These are phyloP conservation scores for Cossypha caffra DNA, from an alignment of 2,797 vertebrate species.

Conservation along the genomic window DNA sequence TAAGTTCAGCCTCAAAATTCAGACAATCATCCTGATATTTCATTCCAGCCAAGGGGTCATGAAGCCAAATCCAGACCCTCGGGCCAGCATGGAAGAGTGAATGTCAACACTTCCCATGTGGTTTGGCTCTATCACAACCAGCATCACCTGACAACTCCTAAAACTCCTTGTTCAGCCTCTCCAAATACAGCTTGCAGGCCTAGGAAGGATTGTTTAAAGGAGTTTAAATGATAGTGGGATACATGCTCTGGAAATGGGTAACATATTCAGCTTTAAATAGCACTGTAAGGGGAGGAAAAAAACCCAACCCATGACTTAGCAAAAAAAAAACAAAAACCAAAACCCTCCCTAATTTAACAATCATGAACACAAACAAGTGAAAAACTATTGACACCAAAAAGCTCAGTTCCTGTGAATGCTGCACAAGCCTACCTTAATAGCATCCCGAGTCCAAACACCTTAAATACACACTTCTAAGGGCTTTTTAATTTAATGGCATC, in stretches of 20 bases:
- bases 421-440: slow-evolving; percentile 25
- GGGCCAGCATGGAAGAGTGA: not conserved
- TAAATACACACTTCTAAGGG: slow-evolving; percentile 40
- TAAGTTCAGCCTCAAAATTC: not conserved
- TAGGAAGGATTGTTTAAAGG: not conserved
- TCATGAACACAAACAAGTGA: slow-evolving; percentile 39
- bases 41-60: not conserved
- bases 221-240: not conserved
- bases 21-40: not conserved
- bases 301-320: not conserved
- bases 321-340: not conserved
- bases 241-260: not conserved
- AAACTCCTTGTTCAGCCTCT: not conserved
- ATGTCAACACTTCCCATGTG: not conserved
- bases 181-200: not conserved
- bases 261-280: slow-evolving; percentile 18
- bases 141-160: not conserved
- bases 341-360: slow-evolving; percentile 8
- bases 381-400: slow-evolving; percentile 12
- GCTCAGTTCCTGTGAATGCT: not conserved
- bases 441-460: slow-evolving; percentile 18
- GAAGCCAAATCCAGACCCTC: not conserved
- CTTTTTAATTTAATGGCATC: slow-evolving; percentile 18
- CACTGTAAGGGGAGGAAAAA: not conserved
- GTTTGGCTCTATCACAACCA: not conserved